phyloP scores from a whole-genome alignment of 1,140 invertebrate species.

The Cherax destructor region DNA sequence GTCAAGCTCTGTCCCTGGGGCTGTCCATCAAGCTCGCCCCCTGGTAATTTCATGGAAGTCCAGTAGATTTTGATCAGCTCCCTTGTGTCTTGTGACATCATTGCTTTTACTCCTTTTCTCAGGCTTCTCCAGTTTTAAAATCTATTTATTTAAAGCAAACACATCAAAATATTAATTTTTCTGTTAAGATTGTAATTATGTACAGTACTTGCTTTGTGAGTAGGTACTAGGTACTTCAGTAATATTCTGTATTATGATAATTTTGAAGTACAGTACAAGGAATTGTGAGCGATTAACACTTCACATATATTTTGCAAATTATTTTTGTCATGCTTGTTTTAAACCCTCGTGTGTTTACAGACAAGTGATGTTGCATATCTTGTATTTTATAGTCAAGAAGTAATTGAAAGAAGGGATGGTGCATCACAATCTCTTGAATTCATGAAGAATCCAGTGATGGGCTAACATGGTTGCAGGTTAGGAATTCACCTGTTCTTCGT shows the following conservation, averaged over 20 bases:
- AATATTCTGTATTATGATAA: neutral
- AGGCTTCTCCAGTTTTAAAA: neutral
- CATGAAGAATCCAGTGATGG: constrained; percentile 31
- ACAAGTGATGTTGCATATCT: neutral
- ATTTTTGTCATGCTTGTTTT: neutral
- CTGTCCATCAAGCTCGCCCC: neutral
- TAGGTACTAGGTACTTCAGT: neutral
- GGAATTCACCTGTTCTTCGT: constrained; percentile 52
- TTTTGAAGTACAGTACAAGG: neutral
- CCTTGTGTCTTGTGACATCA: neutral
- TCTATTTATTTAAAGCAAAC: neutral
- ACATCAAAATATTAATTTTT: neutral
- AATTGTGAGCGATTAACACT: neutral
- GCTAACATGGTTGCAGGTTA: constrained; percentile 49
- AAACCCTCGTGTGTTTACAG: neutral
- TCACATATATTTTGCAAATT: neutral
- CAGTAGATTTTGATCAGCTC: neutral
- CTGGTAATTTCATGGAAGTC: constrained; percentile 18
- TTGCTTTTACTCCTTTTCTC: neutral
- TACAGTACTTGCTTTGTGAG: neutral
- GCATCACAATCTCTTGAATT: constrained; percentile 1
- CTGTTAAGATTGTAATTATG: neutral
- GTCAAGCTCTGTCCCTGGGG: constrained; percentile 27
- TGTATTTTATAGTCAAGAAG: neutral
- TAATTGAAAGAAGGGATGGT: neutral